These are phyloP conservation scores for Charadrius vociferus DNA, from an alignment of 2,113 vertebrate species.

Conservation along the genomic window DNA sequence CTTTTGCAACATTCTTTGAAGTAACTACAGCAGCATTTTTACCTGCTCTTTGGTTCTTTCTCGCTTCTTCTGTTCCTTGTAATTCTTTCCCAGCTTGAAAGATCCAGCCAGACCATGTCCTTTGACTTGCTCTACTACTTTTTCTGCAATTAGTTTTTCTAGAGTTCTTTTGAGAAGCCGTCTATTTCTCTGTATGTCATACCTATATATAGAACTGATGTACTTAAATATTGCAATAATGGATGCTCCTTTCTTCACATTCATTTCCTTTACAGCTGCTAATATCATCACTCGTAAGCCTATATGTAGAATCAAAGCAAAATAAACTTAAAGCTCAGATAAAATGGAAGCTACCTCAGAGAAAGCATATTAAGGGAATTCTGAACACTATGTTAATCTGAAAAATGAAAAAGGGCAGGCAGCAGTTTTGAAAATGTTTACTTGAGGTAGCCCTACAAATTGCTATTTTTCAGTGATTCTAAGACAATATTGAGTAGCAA, in stretches of 20 bases:
- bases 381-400: background rate
- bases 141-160: slow-evolving; percentile 87
- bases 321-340: background rate
- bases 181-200: slow-evolving; percentile 88
- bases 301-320: slow-evolving; percentile 64
- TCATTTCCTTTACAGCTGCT: slow-evolving; percentile 90
- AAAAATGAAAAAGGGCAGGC: background rate
- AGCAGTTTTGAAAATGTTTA: background rate
- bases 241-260: slow-evolving; percentile 89
- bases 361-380: background rate
- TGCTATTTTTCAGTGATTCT: background rate
- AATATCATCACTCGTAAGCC: slow-evolving; percentile 94
- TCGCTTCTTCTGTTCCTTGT: slow-evolving; percentile 85
- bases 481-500: background rate
- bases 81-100: slow-evolving; percentile 94
- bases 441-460: background rate
- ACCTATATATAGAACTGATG: slow-evolving; percentile 86
- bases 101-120: slow-evolving; percentile 93
- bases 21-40: background rate
- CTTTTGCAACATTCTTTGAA: background rate
- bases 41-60: slow-evolving; percentile 82
- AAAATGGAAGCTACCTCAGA: background rate
- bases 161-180: slow-evolving; percentile 88
- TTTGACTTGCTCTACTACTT: slow-evolving; percentile 90
- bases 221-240: slow-evolving; percentile 92